phyloP scores from a whole-genome alignment of 2,113 vertebrate genomes.

The Protobothrops mucrosquamatus region DNA sequence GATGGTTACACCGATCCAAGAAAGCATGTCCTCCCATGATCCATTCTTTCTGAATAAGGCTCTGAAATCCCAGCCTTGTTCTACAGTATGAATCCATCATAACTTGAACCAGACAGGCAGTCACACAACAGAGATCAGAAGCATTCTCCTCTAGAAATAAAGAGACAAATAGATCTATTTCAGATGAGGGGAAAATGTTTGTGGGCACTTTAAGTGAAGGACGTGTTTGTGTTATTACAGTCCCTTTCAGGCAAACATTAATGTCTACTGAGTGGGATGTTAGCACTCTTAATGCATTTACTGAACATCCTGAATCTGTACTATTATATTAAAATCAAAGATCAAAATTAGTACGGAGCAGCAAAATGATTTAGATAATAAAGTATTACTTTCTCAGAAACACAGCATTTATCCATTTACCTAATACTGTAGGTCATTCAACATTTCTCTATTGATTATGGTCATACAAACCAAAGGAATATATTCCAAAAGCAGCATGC shows the following conservation, averaged over 20 bases:
- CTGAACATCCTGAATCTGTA: neutral
- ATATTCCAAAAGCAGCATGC: neutral
- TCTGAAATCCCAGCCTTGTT: conserved; percentile 82
- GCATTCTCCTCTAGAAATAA: conserved; percentile 76
- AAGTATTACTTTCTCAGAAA: neutral
- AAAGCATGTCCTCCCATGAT: conserved; percentile 80
- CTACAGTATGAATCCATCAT: conserved; percentile 86
- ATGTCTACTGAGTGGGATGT: neutral
- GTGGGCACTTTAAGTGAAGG: neutral
- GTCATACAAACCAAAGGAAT: neutral
- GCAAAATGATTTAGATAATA: neutral
- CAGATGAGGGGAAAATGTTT: neutral
- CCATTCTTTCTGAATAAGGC: conserved; percentile 89
- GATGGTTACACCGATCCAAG: conserved; percentile 84
- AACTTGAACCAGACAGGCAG: conserved; percentile 84
- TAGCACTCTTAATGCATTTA: neutral
- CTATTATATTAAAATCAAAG: neutral
- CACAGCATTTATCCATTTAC: neutral
- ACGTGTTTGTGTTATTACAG: neutral
- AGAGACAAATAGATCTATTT: neutral
- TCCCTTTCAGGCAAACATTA: neutral
- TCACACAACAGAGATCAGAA: conserved; percentile 83
- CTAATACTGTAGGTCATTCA: neutral
- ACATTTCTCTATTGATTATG: neutral
- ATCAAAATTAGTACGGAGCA: neutral